Base-by-base conservation (phyloP, 2,113 vertebrate genomes). In the Hydrochoerus hydrochaeris region DNA sequence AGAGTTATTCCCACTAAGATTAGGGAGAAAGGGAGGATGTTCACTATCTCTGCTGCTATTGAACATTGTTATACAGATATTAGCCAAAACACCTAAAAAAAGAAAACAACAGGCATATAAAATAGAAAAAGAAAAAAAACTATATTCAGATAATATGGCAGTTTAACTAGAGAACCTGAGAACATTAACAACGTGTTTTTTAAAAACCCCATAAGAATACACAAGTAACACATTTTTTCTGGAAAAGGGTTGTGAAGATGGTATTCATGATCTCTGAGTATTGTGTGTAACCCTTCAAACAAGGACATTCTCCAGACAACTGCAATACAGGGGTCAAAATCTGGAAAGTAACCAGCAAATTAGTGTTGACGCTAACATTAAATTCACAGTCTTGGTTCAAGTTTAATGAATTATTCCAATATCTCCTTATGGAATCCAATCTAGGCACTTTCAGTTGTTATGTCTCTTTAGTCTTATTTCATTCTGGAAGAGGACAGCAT, bases 331-430 rank as follows among this genome's bases (percentile, higher is more conserved):
- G 28, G 30, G 78, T 63, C 85, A 32, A 94, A 93, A 63, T 91
- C 44, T 82, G 88, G 77, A 92, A 94, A 78, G 46, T 26, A 65
- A 63, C 89, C 38, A 85, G 88, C 65, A 92, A 94, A 73, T 71
- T 38, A 65, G 69, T 35, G 24, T 7, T 63, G 65, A 73, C 1
- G 3, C 30, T 62, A 26, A 54, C 24, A 44, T 7, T 54, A 30
- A 90, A 81, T 77, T 77, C 57, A 63, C 2, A 73, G 80, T 85
- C 13, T 69, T 24, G 46, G 65, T 46, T 92, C 35, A 78, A 28
- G 9, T 82, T 94, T 52, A 87, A 84, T 35, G 22, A 71, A 24
- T 38, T 73, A 46, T 91, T 12, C 11, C 35, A 84, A 19, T 49
- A 58, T 54, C 58, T 58, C 32, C 92, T 94, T 46, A 32, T 24